Percentiles rank a stretch among this genome's conserved stretches.
These are phyloP conservation scores for Cryptophagus acutangulus DNA, from an alignment of 2,888 invertebrate species.

Conservation along the genomic window DNA sequence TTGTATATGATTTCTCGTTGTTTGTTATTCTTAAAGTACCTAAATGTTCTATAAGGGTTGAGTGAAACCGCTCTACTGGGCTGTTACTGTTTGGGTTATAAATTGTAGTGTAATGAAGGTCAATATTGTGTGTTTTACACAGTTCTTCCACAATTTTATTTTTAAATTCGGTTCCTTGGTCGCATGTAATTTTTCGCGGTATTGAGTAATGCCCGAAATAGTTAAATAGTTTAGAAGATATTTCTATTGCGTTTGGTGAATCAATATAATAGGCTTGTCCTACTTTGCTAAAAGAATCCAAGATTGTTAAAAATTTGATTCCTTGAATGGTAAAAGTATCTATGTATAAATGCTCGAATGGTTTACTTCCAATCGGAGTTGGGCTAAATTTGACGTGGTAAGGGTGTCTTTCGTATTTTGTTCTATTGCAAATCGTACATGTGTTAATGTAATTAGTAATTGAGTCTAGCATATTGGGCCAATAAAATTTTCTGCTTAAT, in stretches of 20 bases:
- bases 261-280: conserved; percentile 1
- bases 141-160: conserved; percentile 1
- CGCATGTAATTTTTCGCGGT: background rate
- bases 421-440: background rate
- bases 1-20: background rate
- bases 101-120: conserved; percentile 3
- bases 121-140: conserved; percentile 3
- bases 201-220: background rate
- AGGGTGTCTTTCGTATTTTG: conserved; percentile 1
- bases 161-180: conserved; percentile 6
- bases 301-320: conserved; percentile 3
- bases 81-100: background rate
- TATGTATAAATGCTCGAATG: conserved; percentile 1
- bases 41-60: conserved; percentile 5
- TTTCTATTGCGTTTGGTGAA: background rate
- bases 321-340: conserved; percentile 3
- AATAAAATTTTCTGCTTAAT: too few species aligned
- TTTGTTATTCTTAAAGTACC: background rate
- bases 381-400: conserved; percentile 1
- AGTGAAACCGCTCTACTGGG: conserved; percentile 4
- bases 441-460: too few species aligned
- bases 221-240: background rate
- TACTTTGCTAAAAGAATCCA: conserved; percentile 3
- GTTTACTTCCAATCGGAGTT: background rate
- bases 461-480: too few species aligned